Conservation (phyloP, 2,113 vertebrate species). For the Alethe diademata region DNA sequence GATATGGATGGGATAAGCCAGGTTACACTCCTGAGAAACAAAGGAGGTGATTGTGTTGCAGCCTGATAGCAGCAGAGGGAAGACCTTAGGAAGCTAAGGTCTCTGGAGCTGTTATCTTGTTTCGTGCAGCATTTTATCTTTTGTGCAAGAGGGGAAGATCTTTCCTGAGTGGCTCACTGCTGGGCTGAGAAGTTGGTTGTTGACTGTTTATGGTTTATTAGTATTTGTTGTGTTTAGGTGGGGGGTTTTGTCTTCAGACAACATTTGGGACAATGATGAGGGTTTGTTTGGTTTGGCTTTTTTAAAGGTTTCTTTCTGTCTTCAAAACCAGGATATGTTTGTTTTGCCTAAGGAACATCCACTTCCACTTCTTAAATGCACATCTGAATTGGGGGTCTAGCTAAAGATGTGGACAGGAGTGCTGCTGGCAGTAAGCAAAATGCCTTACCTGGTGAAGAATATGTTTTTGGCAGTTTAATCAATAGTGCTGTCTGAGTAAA, state of each 20-base stretch:
- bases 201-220: background rate
- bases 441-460: background rate
- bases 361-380: background rate
- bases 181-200: background rate
- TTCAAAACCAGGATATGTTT: background rate
- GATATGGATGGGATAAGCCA: background rate
- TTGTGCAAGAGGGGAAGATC: background rate
- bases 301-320: background rate
- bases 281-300: background rate
- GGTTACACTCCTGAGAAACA: background rate
- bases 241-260: background rate
- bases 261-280: background rate
- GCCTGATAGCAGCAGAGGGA: background rate
- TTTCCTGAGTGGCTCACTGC: background rate
- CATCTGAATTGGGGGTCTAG: background rate
- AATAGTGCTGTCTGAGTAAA: background rate
- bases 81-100: constrained; percentile 6
- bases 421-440: background rate
- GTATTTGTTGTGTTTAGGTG: background rate
- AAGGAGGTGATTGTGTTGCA: background rate
- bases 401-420: background rate
- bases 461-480: background rate
- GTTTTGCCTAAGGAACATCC: background rate
- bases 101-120: background rate
- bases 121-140: background rate